These are phyloP conservation scores for Neuroterus valhalla DNA, from an alignment of 1,140 invertebrate genomes.

Conservation along the genomic window DNA sequence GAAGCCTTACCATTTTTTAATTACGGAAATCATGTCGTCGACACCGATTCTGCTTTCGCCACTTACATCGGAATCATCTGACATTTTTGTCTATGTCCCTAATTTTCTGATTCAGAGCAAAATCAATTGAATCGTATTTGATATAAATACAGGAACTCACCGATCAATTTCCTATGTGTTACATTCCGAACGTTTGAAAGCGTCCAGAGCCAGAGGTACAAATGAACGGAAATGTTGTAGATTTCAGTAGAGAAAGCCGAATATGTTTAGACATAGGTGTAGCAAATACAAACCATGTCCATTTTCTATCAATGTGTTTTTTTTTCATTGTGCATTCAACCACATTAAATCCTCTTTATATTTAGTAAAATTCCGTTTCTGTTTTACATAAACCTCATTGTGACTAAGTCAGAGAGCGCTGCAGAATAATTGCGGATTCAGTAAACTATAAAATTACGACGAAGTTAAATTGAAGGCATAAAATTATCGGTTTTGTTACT, in stretches of 20 bases:
- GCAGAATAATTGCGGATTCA: constrained; percentile 8
- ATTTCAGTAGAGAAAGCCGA: constrained; percentile 15
- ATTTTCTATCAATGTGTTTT: constrained; percentile 13
- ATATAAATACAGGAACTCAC: not conserved
- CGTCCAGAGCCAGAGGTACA: not conserved
- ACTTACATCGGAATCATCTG: too few species aligned
- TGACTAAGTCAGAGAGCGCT: constrained; percentile 2
- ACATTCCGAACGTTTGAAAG: not conserved
- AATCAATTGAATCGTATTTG: too few species aligned
- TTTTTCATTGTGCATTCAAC: constrained; percentile 10
- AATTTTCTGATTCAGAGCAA: too few species aligned
- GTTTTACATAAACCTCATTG: not conserved
- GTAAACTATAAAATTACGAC: not conserved
- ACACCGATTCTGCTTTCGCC: too few species aligned
- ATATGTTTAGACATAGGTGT: not conserved
- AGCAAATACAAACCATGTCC: not conserved
- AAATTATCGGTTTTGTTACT: too few species aligned
- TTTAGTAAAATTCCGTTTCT: constrained; percentile 2
- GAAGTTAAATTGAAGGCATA: too few species aligned
- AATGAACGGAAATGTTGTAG: not conserved
- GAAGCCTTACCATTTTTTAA: too few species aligned
- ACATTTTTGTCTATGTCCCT: too few species aligned
- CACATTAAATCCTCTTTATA: constrained; percentile 21
- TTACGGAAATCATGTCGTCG: too few species aligned
- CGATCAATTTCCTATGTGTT: not conserved